A percentile compares a stretch with the other conserved stretches of the same genome.
phyloP scores from a whole-genome alignment of 53 echinoderm and acorn worm species.

The Stichopus horrens region DNA sequence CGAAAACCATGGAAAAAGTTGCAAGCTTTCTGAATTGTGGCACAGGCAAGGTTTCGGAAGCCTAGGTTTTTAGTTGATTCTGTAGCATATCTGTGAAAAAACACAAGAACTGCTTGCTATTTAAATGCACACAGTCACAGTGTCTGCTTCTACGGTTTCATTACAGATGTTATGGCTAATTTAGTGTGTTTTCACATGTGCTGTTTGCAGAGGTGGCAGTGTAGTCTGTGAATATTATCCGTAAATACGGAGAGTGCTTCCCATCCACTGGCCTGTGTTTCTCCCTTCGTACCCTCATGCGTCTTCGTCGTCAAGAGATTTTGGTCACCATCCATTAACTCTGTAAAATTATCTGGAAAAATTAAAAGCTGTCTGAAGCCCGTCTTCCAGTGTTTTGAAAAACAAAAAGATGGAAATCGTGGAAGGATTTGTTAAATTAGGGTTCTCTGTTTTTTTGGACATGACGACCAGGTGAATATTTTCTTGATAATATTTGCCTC shows the following conservation, averaged over 20 bases:
- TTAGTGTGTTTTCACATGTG: not conserved
- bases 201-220: not conserved
- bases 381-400: not conserved
- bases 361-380: not conserved
- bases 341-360: not conserved
- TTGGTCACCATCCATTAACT: slow-evolving; percentile 11
- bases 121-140: no score
- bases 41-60: no score
- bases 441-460: not conserved
- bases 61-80: no score
- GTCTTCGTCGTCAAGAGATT: not conserved
- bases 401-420: not conserved
- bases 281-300: not conserved
- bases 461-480: slow-evolving; percentile 11
- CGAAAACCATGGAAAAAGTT: no score
- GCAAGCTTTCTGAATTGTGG: no score
- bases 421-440: not conserved
- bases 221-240: not conserved
- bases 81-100: no score
- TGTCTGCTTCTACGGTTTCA: not conserved
- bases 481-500: slow-evolving; percentile 5
- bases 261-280: not conserved
- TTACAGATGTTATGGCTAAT: not conserved
- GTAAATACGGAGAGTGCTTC: not conserved
- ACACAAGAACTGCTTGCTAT: no score